Conservation (phyloP, 2,113 vertebrate genomes). For the Isurus oxyrinchus region DNA sequence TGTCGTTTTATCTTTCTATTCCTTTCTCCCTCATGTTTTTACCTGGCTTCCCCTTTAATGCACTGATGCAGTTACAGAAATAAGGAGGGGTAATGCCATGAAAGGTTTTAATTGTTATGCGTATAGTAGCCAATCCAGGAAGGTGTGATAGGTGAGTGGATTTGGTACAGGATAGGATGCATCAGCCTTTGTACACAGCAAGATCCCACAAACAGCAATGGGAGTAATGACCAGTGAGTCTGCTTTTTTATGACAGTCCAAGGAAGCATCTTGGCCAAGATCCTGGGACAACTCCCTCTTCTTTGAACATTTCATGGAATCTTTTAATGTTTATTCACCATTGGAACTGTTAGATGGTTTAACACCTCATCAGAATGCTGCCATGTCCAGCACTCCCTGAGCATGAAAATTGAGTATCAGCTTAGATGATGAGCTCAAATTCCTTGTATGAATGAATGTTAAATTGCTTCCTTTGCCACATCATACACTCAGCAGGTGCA, state of each 20-base stretch:
- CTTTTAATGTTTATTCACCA: not conserved
- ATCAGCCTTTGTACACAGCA: not conserved
- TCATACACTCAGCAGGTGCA: conserved; percentile 28
- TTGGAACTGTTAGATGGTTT: not conserved
- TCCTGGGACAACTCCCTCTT: not conserved
- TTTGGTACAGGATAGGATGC: not conserved
- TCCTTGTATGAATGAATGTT: conserved; percentile 29
- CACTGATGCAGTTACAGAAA: not conserved
- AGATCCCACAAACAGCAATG: not conserved
- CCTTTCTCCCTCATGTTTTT: not conserved
- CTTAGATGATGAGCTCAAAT: not conserved
- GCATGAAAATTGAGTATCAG: not conserved
- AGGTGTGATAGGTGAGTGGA: not conserved
- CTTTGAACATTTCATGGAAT: not conserved
- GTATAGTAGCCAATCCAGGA: not conserved
- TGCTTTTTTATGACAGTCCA: not conserved
- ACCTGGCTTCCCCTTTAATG: too few species aligned
- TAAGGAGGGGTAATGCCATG: not conserved
- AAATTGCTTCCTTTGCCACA: conserved; percentile 14
- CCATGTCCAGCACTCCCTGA: not conserved
- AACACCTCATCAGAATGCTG: not conserved
- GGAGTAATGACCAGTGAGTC: not conserved
- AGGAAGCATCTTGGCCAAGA: not conserved
- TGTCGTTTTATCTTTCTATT: too few species aligned
- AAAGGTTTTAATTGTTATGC: not conserved